Conservation (phyloP, 2,888 invertebrate genomes). For the Pammene fasciana region DNA sequence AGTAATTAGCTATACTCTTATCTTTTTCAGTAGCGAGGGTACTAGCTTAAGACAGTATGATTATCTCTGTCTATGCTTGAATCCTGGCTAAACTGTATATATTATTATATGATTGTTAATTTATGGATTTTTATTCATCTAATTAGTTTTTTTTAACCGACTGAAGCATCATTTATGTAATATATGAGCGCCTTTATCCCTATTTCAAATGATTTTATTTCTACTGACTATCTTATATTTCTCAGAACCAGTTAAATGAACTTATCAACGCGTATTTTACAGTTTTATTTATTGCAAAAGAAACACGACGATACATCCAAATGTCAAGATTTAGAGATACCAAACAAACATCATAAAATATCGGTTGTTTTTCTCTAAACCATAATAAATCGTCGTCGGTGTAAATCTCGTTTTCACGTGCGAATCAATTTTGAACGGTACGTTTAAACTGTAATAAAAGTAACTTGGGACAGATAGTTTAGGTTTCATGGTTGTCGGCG, state of each 20-base stretch:
- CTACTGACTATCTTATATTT: slow-evolving; percentile 2
- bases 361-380: slow-evolving; percentile 29
- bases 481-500: slow-evolving; percentile 16
- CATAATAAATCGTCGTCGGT: slow-evolving; percentile 32
- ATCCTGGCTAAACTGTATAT: neutral
- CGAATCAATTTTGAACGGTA: slow-evolving; percentile 39
- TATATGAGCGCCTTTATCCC: no score
- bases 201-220: neutral
- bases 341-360: slow-evolving; percentile 34
- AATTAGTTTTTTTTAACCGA: no score
- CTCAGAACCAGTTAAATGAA: slow-evolving; percentile 17
- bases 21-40: no score
- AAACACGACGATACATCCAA: slow-evolving; percentile 33
- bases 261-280: slow-evolving; percentile 25
- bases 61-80: no score
- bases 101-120: neutral
- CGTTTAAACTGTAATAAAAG: slow-evolving; percentile 41
- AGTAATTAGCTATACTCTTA: no score
- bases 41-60: no score
- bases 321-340: slow-evolving; percentile 9
- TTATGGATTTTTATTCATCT: no score
- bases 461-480: slow-evolving; percentile 34
- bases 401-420: slow-evolving; percentile 38
- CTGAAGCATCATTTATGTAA: no score
- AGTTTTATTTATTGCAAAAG: slow-evolving; percentile 28